Evolutionary conservation across 2,888 invertebrate species (phyloP), one percentile per base, ranked within the genome.

Genomic region (Lycocerus yunnanus): DNA sequence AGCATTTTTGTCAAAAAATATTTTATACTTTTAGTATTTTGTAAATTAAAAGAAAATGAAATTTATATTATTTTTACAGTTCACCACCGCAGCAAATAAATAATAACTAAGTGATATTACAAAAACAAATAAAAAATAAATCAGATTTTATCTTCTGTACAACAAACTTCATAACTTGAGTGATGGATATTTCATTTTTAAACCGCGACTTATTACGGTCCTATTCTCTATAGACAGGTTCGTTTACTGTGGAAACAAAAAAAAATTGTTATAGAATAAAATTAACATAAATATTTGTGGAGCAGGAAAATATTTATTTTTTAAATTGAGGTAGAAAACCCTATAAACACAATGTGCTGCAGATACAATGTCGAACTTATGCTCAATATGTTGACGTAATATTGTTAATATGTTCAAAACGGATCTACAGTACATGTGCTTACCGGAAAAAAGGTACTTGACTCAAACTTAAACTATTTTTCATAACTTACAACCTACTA

Each of bases 211-310:
- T 78, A 79, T 77, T 80, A 78, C 79, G 72, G 73, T 68, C 68
- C 78, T 80, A 82, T 76, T 78, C 80, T 72, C 85, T 82, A 79
- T 79, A 82, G 75, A 83, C 77, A 77, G 76, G 58, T 81, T 75
- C 77, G 74, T 80, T 78, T 81, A 85, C 85, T 85, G 81, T 72
- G 80, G 77, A 81, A 80, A 80, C 66, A 79, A 79, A 79, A 79
- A n/a, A 60, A 59, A 68, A 78, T 69, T 66, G 43, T n/a, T 68
- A 71, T 58, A 71, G 66, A 68, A 72, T 43, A 2, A n/a, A 43
- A 43, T 43, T 43, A 63, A 68, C 1, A 21, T 21, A 3, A 9
- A 21, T 21, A 72, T 73, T 66, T 74, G 81, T 75, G 79, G 79
- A 43, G 43, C 43, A 43, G n/a, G 43, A n/a, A 13, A 43, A 43